Base-by-base conservation (phyloP, 2,888 invertebrate species). In the Drosophila tripunctata region DNA sequence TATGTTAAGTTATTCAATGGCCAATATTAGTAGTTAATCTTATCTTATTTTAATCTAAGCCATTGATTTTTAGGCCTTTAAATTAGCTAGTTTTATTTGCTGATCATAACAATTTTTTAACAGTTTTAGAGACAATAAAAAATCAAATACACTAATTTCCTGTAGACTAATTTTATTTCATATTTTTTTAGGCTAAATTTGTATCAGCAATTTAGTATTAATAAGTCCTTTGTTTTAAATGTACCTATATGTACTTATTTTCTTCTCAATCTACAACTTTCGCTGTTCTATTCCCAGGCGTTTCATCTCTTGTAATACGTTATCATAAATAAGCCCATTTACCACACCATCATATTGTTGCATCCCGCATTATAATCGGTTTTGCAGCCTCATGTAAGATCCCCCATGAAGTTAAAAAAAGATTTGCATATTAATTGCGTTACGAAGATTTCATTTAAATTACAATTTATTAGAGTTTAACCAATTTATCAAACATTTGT, bases 371-470 rank as follows among this genome's bases (percentile, higher is more conserved):
- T 44, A 12, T 15, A 40, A 40, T 30, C 7, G 21, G 35, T 33
- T 63, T 22, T 52, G 30, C 44, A 38, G 36, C 27, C 10, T 15
- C 31, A 7, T 24, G 12, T n/a, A 33, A 41, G 19, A 22, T 57
- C 51, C 65, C 63, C 54, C 56, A 50, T 52, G 48, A 10, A 40
- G n/a, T 12, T 10, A 5, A 30, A 40, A 31, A 22, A 19, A 12
- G 35, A 84, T 72, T 77, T 44, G 38, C 75, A 86, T 70, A 70
- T 68, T 75, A 66, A 80, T 64, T 51, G 35, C 35, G 31, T 57
- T 35, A 52, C 63, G 36, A 56, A 43, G 57, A 78, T 82, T 81
- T 65, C 38, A 73, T 78, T 82, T 75, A 78, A 75, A 69, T 64
- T 51, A 62, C 73, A 60, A 69, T 85, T 78, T 78, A 67, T 69